Percentiles rank a stretch among this genome's conserved stretches.
These are phyloP conservation scores for Anoplolepis gracilipes DNA, from an alignment of 1,140 invertebrate species.

Conservation along the genomic window DNA sequence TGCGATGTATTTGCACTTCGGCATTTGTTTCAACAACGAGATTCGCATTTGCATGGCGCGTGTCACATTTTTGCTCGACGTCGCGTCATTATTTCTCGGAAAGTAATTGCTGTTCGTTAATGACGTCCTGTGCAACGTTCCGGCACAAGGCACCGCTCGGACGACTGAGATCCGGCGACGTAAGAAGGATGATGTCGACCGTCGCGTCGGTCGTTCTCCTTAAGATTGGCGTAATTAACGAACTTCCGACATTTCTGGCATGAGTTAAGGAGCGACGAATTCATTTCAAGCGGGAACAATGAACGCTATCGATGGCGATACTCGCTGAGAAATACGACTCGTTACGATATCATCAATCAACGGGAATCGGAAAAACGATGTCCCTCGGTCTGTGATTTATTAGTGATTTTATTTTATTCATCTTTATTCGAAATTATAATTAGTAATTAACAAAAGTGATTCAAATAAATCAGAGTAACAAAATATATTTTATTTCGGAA, in stretches of 20 bases:
- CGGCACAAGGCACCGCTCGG: slow-evolving; percentile 1
- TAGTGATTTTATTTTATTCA: background rate
- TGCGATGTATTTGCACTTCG: slow-evolving; percentile 17
- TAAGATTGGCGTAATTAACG: slow-evolving; percentile 33
- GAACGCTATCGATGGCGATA: slow-evolving; percentile 61
- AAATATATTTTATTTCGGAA: no score
- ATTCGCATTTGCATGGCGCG: background rate
- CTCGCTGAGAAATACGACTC: slow-evolving; percentile 38
- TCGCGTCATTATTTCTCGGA: slow-evolving; percentile 52
- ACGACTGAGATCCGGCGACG: background rate
- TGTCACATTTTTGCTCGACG: slow-evolving; percentile 23
- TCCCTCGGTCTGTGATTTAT: slow-evolving; percentile 2
- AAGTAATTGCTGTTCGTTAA: slow-evolving; percentile 60
- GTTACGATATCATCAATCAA: slow-evolving; percentile 26
- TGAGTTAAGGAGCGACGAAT: slow-evolving; percentile 60
- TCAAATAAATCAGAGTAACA: background rate
- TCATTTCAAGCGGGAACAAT: slow-evolving; percentile 58
- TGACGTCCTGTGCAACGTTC: slow-evolving; percentile 19
- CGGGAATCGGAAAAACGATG: slow-evolving; percentile 45
- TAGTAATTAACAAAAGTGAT: background rate
- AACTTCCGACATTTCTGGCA: slow-evolving; percentile 44
- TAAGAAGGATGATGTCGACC: slow-evolving; percentile 24
- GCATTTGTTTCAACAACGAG: background rate
- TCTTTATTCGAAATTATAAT: background rate
- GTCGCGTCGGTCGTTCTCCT: background rate